Conservation (phyloP, 2,797 vertebrate species). For the Anguilla obscura region DNA sequence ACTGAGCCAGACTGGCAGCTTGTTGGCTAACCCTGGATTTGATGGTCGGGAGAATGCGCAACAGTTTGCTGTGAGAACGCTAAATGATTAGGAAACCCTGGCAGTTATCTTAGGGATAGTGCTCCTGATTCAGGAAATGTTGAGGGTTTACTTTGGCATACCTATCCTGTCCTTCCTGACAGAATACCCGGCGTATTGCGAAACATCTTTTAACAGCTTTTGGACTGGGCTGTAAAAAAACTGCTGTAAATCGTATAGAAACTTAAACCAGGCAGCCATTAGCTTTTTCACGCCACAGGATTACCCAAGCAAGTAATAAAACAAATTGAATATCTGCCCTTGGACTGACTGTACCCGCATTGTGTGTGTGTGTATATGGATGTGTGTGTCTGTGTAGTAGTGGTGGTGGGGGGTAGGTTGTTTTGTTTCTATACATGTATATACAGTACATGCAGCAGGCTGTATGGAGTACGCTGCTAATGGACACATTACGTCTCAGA, state of each 20-base stretch:
- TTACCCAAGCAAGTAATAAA: constrained; percentile 47
- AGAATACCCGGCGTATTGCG: constrained; percentile 47
- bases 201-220: constrained; percentile 42
- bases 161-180: not conserved
- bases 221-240: constrained; percentile 27
- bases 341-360: not conserved
- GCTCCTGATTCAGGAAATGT: not conserved
- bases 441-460: not conserved
- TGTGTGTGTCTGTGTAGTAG: not conserved
- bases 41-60: not conserved
- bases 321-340: constrained; percentile 35
- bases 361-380: not conserved
- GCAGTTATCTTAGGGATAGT: constrained; percentile 1
- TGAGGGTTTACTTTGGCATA: constrained; percentile 25
- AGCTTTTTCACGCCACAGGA: constrained; percentile 44
- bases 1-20: not conserved
- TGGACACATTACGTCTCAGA: not conserved
- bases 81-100: constrained; percentile 9
- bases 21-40: not conserved
- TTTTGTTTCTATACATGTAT: not conserved
- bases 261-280: constrained; percentile 39
- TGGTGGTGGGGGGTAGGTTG: not conserved
- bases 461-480: not conserved
- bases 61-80: not conserved
- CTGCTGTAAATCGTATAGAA: constrained; percentile 44